Evolutionary conservation across 2,797 vertebrate genomes (phyloP).

Genomic region (Falco cherrug): DNA sequence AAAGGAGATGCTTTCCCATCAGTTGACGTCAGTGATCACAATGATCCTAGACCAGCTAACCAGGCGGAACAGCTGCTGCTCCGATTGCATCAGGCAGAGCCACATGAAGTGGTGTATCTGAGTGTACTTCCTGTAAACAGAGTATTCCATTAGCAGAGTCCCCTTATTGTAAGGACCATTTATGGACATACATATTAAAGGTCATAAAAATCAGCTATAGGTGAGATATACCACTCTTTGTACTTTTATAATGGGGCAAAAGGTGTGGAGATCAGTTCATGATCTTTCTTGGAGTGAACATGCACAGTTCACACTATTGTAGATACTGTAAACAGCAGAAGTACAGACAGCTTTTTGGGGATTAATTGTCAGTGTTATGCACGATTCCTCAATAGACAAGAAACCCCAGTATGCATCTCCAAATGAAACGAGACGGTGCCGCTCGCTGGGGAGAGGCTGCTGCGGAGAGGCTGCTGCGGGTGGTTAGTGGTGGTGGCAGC

Average conservation of each 20-base stretch:
- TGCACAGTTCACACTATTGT: neutral
- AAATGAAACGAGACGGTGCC: accelerated
- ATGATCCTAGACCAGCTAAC: neutral
- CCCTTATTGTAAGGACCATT: neutral
- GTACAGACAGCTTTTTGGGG: accelerated
- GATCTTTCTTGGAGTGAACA: accelerated
- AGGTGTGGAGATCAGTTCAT: accelerated
- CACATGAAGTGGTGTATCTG: neutral
- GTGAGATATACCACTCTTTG: neutral
- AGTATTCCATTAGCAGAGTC: neutral
- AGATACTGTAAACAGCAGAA: neutral
- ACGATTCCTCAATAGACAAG: neutral
- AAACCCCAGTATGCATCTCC: neutral
- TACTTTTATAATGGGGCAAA: neutral
- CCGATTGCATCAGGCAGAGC: neutral
- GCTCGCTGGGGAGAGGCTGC: neutral
- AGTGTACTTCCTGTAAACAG: neutral
- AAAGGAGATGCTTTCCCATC: neutral
- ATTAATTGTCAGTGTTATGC: neutral
- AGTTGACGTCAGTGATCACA: neutral
- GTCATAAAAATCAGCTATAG: neutral
- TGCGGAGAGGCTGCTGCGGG: neutral
- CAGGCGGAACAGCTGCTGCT: neutral
- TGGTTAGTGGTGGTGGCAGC: neutral
- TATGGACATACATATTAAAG: neutral